phyloP scores from a whole-genome alignment of 1,140 invertebrate species.

The Diorhabda carinulata region DNA sequence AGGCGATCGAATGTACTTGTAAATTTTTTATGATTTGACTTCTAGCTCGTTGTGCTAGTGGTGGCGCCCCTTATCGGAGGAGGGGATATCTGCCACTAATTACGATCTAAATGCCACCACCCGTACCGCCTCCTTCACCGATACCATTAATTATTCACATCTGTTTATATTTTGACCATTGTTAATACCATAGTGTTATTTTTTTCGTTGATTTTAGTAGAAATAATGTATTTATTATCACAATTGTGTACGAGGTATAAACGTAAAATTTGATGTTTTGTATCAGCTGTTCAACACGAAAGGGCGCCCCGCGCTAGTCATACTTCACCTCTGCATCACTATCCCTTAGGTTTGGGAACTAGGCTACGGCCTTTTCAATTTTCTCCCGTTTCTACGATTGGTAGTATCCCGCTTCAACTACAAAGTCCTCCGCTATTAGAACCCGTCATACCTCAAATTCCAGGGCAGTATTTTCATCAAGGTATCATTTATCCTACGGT shows the following conservation, averaged over 20 bases:
- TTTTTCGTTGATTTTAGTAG: too few relatives aligned
- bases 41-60: slow-evolving; percentile 24
- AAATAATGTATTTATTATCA: too few relatives aligned
- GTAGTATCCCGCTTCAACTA: slow-evolving; percentile 51
- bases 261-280: not conserved
- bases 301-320: slow-evolving; percentile 66
- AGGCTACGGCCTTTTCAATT: slow-evolving; percentile 41
- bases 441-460: slow-evolving; percentile 17
- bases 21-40: slow-evolving; percentile 39
- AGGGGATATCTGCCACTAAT: slow-evolving; percentile 10
- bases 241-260: too few relatives aligned
- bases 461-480: slow-evolving; percentile 39
- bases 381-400: slow-evolving; percentile 44
- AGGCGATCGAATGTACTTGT: slow-evolving; percentile 15
- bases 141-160: too few relatives aligned
- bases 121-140: not conserved
- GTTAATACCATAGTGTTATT: too few relatives aligned
- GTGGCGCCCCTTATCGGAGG: slow-evolving; percentile 11
- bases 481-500: slow-evolving; percentile 40
- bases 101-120: slow-evolving; percentile 26
- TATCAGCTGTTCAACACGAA: slow-evolving; percentile 83
- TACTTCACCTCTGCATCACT: slow-evolving; percentile 35
- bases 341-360: slow-evolving; percentile 45
- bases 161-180: too few relatives aligned
- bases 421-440: slow-evolving; percentile 39